Evolutionary conservation across 2,888 invertebrate genomes (phyloP), one percentile per base, ranked within the genome.

Genomic region (Thymelicus lineola): DNA sequence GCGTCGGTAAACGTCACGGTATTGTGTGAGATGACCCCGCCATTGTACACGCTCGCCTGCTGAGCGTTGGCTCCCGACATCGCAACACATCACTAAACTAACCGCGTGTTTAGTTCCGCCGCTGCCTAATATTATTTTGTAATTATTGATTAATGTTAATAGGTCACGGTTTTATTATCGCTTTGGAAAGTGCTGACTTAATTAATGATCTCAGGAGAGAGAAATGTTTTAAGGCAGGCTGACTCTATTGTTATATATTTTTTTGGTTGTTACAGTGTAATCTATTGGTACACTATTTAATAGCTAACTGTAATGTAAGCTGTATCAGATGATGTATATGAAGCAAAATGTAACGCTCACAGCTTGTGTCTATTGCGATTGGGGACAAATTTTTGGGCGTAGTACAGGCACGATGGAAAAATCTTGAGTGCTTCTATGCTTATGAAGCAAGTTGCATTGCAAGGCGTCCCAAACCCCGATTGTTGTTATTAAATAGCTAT

Each of bases 1-100:
- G 91, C 91, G 86, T 90, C 86, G 87, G 84, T 90, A 89, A 91
- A 90, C 88, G 91, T 89, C 88, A 89, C 85, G 84, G 85, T 83
- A 89, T 93, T 91, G 92, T 92, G 76, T 80, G 77, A 80, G 87
- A 85, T 91, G 93, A 93, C 93, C 93, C 91, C 86, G 79, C 77
- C 82, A 83, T 91, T 90, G 88, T 90, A 74, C 63, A 71, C 76
- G 82, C 77, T 75, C 78, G 81, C 88, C 88, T 79, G 89, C 88
- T 85, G 88, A 78, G 90, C 84, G 80, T 83, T 80, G 83, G 80
- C 81, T 80, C 78, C 82, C 82, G 72, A 73, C 75, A 75, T 71
- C 73, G 73, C 72, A 17, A 17, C 42, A 48, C 55, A 17, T 76
- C 81, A 79, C 79, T 75, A 81, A 82, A 84, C 76, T 85, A 84